A percentile compares a stretch with the other conserved stretches of the same genome.
phyloP scores from a whole-genome alignment of 1,140 invertebrate genomes.

The Drosophila pandora region DNA sequence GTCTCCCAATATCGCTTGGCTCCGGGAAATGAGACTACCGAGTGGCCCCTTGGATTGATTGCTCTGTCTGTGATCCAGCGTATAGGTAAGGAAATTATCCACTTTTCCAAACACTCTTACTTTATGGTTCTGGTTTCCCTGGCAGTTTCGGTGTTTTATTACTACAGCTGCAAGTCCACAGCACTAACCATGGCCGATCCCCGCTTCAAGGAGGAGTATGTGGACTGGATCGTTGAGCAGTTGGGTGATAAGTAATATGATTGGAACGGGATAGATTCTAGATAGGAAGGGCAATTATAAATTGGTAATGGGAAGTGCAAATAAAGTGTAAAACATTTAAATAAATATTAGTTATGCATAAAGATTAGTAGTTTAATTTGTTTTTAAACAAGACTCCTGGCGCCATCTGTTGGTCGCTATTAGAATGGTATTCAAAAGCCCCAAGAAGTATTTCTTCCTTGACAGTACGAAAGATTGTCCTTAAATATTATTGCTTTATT shows the following conservation, averaged over 20 bases:
- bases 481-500: conserved; percentile 3
- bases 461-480: not conserved
- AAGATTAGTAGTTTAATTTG: not conserved
- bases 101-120: not conserved
- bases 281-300: conserved; percentile 7
- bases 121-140: conserved; percentile 59
- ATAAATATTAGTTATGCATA: conserved; percentile 3
- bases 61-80: conserved; percentile 68
- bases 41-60: conserved; percentile 64
- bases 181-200: conserved; percentile 89
- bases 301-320: conserved; percentile 3
- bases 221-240: conserved; percentile 88
- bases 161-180: conserved; percentile 90
- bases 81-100: conserved; percentile 48
- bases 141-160: conserved; percentile 89
- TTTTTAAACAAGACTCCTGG: not conserved
- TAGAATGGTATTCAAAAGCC: not conserved
- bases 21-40: conserved; percentile 9
- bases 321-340: conserved; percentile 28
- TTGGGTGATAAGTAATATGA: conserved; percentile 71
- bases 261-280: conserved; percentile 8
- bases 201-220: conserved; percentile 88
- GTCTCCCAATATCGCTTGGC: conserved; percentile 59
- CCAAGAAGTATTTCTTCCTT: no score
- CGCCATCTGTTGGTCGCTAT: not conserved